Evolutionary conservation across 2,888 invertebrate genomes (phyloP), one percentile per base, ranked within the genome.

Genomic region (Melolontha melolontha): DNA sequence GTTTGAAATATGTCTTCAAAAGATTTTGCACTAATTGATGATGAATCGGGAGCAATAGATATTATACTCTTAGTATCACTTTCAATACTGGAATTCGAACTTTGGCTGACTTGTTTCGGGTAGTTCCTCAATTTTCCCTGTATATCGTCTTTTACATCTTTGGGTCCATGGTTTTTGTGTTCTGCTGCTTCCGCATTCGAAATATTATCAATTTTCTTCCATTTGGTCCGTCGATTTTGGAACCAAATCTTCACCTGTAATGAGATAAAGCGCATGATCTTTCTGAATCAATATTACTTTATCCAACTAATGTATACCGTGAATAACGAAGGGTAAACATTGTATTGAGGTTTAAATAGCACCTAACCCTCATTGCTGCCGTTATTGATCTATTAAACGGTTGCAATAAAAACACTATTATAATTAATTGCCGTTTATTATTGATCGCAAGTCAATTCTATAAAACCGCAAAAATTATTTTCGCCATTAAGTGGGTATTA

Each of bases 161-260:
- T 78, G 34, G 77, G 75, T 12, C 77, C 71, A 72, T 84, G 84
- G 73, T 85, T 90, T 79, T 93, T 93, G 80, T 93, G 89, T 79
- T 94, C 95, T 0, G 94, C 93, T 1, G 93, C 93, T 82, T 96
- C 95, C 14, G 94, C 92, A 81, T 93, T 95, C 70, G 92, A 90
- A 65, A 96, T 91, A 85, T 95, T 95, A 84, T 96, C 96, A 82
- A 95, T 95, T 82, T 96, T 96, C 85, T 96, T 97, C 91, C 91
- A 91, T 78, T 91, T 91, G 17, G 91, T 91, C 66, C 91, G 85
- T 83, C 96, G 87, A 81, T 95, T 95, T 85, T 94, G 94, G 83
- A 95, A 95, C 94, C 94, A 94, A 74, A 94, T 94, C 85, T 94
- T 94, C 77, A 94, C 94, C 94, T 94, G 89, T 42, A 88, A 88